Evolutionary conservation across 2,113 vertebrate genomes (phyloP).

Genomic region (Aegithalos caudatus): DNA sequence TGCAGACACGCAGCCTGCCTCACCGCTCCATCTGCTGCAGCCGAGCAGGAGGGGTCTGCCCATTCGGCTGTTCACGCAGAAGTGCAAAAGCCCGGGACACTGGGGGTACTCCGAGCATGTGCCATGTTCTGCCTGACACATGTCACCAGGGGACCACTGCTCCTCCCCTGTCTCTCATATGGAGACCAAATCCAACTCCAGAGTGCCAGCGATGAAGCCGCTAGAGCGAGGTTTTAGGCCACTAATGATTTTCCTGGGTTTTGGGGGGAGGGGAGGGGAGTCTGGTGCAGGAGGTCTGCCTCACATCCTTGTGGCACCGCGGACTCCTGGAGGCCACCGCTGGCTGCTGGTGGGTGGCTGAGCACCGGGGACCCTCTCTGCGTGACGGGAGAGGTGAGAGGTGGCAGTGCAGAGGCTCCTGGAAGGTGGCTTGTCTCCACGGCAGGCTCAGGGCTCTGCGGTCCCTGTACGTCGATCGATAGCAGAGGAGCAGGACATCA

Average conservation of each 20-base stretch:
- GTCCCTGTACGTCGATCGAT: fast-evolving
- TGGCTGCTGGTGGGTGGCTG: neutral
- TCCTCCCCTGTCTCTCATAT: neutral
- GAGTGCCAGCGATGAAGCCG: neutral
- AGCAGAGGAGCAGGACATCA: neutral
- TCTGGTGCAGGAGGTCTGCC: neutral
- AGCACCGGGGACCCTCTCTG: fast-evolving
- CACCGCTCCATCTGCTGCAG: slow-evolving; percentile 62
- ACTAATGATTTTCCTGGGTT: neutral
- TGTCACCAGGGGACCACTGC: neutral
- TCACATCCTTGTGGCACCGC: fast-evolving
- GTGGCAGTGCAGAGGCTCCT: neutral
- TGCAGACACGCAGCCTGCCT: slow-evolving; percentile 55
- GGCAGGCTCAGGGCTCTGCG: neutral
- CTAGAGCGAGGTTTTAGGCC: neutral
- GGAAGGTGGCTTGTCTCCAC: neutral
- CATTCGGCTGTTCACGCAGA: slow-evolving; percentile 12
- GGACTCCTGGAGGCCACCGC: neutral
- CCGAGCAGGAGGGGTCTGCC: slow-evolving; percentile 48
- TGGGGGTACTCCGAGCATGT: neutral
- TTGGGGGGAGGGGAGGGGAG: fast-evolving
- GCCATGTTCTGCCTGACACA: slow-evolving; percentile 26
- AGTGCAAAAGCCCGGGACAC: slow-evolving; percentile 20
- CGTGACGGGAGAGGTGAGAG: neutral
- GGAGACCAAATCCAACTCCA: neutral